phyloP scores from a whole-genome alignment of 1,140 invertebrate genomes.

The Drosophila littoralis region DNA sequence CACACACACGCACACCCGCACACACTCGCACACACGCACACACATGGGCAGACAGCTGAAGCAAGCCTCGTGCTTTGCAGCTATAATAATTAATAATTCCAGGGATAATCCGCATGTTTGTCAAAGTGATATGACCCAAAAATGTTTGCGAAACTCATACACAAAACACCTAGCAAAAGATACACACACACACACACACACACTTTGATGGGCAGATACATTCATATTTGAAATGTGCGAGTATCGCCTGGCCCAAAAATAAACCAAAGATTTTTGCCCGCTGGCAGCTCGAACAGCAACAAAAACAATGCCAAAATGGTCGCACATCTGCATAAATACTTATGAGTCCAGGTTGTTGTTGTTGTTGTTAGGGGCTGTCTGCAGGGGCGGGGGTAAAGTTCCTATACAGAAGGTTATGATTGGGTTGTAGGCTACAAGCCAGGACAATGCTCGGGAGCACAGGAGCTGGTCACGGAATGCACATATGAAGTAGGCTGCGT shows the following conservation, averaged over 20 bases:
- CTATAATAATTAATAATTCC: slow-evolving; percentile 81
- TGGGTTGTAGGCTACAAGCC: slow-evolving; percentile 20
- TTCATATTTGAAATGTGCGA: slow-evolving; percentile 19
- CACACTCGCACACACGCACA: slow-evolving; percentile 13
- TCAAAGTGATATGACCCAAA: slow-evolving; percentile 73
- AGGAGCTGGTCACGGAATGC: not conserved
- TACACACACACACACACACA: slow-evolving; percentile 23
- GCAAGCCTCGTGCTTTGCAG: slow-evolving; percentile 64
- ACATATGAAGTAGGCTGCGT: not conserved
- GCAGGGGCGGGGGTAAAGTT: not conserved
- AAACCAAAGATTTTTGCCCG: slow-evolving; percentile 31
- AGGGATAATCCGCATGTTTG: slow-evolving; percentile 79
- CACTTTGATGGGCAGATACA: slow-evolving; percentile 19
- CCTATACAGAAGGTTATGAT: slow-evolving; percentile 14
- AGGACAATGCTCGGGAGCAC: slow-evolving; percentile 1
- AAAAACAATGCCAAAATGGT: slow-evolving; percentile 3
- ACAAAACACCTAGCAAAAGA: slow-evolving; percentile 43
- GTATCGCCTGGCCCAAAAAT: slow-evolving; percentile 31
- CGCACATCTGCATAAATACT: slow-evolving; percentile 73
- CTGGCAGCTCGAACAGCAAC: slow-evolving; percentile 2
- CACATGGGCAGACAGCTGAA: slow-evolving; percentile 49
- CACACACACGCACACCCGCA: slow-evolving; percentile 22
- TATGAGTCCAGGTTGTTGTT: slow-evolving; percentile 13
- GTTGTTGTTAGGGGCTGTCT: not conserved
- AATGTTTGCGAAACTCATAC: slow-evolving; percentile 47